phyloP scores from a whole-genome alignment of 2,797 vertebrate species.

The Rhincodon typus region DNA sequence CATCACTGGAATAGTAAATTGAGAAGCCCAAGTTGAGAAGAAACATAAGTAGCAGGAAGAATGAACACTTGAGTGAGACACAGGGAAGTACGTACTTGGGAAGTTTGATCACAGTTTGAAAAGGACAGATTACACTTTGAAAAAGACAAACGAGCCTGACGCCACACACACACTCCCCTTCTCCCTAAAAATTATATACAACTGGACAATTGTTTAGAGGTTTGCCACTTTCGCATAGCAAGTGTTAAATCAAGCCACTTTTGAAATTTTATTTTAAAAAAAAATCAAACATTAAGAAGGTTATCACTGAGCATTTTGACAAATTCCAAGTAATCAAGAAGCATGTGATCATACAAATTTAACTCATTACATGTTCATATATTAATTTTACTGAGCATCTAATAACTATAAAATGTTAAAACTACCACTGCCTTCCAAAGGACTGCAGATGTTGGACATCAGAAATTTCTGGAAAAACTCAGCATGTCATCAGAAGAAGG shows the following conservation, averaged over 20 bases:
- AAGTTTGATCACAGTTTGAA: background rate
- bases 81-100: background rate
- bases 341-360: background rate
- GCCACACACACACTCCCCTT: background rate
- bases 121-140: background rate
- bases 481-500: no score
- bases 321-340: no score
- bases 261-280: no score
- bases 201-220: background rate
- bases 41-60: background rate
- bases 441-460: no score
- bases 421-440: background rate
- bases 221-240: no score
- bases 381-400: background rate
- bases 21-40: background rate
- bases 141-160: background rate
- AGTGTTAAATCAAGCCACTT: no score
- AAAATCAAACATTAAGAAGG: no score
- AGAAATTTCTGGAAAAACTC: no score
- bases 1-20: no score
- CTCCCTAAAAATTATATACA: background rate
- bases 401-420: background rate
- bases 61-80: background rate
- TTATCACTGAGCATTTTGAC: no score
- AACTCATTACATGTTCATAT: background rate